Conservation (phyloP, 1,140 invertebrate genomes). For the Colletes gigas region DNA sequence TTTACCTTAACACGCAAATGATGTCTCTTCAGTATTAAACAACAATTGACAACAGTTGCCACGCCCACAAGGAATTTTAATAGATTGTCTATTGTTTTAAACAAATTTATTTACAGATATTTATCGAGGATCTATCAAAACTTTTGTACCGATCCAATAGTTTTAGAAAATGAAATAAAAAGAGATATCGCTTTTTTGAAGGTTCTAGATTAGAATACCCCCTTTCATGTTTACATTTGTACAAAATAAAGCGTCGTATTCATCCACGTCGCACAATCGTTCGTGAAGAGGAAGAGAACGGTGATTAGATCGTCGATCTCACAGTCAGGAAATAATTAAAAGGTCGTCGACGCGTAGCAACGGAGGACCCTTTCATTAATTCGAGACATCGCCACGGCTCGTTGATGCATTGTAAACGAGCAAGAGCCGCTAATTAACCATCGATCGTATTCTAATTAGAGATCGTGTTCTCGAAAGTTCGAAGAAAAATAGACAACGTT, state of each 20-base stretch:
- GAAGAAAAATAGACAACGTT: background rate
- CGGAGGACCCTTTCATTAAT: constrained; percentile 29
- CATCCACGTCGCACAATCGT: background rate
- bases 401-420: constrained; percentile 3
- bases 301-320: constrained; percentile 1
- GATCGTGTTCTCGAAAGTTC: background rate
- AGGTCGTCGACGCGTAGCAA: constrained; percentile 20
- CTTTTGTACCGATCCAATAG: too few species aligned
- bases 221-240: background rate
- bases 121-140: too few species aligned
- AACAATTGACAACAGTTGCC: too few species aligned
- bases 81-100: too few species aligned
- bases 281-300: background rate
- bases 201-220: too few species aligned
- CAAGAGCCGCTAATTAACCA: constrained; percentile 25
- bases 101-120: too few species aligned
- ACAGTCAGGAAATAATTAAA: constrained; percentile 15
- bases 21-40: too few species aligned
- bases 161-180: too few species aligned
- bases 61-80: too few species aligned
- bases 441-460: constrained; percentile 28
- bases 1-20: too few species aligned
- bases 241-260: background rate
- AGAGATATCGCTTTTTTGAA: too few species aligned
- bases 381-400: constrained; percentile 3